Conservation (phyloP, 1,140 invertebrate genomes). For the Cyrtorhinus lividipennis region DNA sequence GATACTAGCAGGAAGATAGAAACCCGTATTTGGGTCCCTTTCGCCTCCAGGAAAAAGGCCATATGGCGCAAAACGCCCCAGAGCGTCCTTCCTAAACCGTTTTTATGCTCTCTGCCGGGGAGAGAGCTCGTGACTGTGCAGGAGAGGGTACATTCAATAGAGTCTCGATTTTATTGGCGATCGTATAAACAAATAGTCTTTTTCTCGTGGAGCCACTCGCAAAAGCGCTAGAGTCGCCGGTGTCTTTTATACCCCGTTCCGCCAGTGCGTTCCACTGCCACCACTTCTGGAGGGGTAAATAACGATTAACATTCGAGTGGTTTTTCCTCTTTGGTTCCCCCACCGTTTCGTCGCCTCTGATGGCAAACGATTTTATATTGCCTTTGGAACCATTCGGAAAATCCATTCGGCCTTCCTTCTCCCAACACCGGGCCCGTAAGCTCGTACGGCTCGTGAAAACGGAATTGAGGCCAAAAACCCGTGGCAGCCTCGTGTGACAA, state of each 20-base stretch:
- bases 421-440: too few relatives aligned
- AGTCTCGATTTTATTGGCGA: conserved; percentile 19
- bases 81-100: too few relatives aligned
- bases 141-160: conserved; percentile 14
- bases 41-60: too few relatives aligned
- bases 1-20: too few relatives aligned
- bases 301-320: background rate
- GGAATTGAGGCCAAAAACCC: too few relatives aligned
- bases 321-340: background rate
- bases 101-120: background rate
- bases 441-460: too few relatives aligned
- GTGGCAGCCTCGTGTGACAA: too few relatives aligned
- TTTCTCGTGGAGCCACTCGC: background rate
- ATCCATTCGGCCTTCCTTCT: too few relatives aligned
- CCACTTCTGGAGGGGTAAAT: background rate
- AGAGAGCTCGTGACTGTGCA: background rate
- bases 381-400: too few relatives aligned
- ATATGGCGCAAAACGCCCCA: too few relatives aligned
- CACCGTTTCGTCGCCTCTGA: too few relatives aligned
- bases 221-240: background rate
- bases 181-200: conserved; percentile 20
- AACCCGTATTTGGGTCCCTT: too few relatives aligned
- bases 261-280: background rate
- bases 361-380: background rate
- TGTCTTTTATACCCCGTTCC: conserved; percentile 12